phyloP scores from a whole-genome alignment of 1,140 invertebrate species.

The Adoxophyes honmai region DNA sequence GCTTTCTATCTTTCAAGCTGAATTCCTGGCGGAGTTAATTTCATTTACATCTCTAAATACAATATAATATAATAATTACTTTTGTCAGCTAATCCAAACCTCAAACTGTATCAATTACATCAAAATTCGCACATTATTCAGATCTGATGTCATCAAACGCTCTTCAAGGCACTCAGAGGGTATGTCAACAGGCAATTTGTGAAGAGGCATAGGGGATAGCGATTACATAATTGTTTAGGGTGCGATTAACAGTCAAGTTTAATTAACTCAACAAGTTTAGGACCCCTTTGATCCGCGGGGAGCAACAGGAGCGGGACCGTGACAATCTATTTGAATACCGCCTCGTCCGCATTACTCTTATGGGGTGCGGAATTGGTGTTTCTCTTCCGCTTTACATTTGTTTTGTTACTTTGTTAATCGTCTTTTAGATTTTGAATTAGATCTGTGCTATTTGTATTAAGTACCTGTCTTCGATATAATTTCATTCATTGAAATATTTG shows the following conservation, averaged over 20 bases:
- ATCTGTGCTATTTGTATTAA: too few relatives aligned
- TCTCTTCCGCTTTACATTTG: neutral
- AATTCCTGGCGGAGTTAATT: too few relatives aligned
- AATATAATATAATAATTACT: too few relatives aligned
- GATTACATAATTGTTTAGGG: constrained; percentile 68
- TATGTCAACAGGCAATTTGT: constrained; percentile 50
- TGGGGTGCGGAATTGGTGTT: constrained; percentile 3
- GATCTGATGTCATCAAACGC: constrained; percentile 18
- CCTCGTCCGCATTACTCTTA: neutral
- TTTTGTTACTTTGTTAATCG: constrained; percentile 13
- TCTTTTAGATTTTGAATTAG: too few relatives aligned
- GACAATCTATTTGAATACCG: constrained; percentile 10
- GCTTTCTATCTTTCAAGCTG: too few relatives aligned
- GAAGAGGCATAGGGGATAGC: constrained; percentile 44
- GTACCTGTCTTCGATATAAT: too few relatives aligned
- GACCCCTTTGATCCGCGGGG: constrained; percentile 48
- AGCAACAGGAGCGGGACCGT: constrained; percentile 27
- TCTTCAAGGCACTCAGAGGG: constrained; percentile 22
- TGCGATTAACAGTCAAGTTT: constrained; percentile 54
- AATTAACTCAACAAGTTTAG: constrained; percentile 67
- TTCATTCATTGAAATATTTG: too few relatives aligned
- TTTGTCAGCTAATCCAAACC: neutral
- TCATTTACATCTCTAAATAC: too few relatives aligned
- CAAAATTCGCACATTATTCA: constrained; percentile 8
- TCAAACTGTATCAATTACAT: constrained; percentile 11